phyloP scores from a whole-genome alignment of 2,888 invertebrate genomes.

The Chironomus tentans region DNA sequence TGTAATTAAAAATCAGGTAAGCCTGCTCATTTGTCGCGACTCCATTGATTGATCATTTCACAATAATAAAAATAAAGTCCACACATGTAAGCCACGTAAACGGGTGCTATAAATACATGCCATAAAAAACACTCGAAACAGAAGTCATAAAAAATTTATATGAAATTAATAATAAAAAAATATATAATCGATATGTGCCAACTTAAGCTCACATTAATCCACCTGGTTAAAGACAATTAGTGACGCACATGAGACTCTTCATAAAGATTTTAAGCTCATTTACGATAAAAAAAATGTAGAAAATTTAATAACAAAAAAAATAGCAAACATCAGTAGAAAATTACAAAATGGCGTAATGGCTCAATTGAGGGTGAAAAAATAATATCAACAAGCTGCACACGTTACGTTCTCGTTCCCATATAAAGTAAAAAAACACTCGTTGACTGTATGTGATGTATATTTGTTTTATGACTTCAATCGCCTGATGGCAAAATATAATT shows the following conservation, averaged over 20 bases:
- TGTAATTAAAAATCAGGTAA: too few species aligned
- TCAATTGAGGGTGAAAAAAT: not conserved
- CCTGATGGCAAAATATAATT: not conserved
- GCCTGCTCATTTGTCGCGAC: too few species aligned
- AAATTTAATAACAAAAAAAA: too few species aligned
- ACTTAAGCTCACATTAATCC: too few species aligned
- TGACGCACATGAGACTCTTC: not conserved
- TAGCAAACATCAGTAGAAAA: too few species aligned
- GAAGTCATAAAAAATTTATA: not conserved
- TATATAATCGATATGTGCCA: too few species aligned
- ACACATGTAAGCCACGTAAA: not conserved
- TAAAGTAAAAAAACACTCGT: not conserved
- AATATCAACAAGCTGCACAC: not conserved
- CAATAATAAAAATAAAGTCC: not conserved
- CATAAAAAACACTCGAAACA: conserved; percentile 19
- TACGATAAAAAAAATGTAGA: not conserved
- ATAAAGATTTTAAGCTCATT: not conserved
- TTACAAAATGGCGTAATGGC: not conserved
- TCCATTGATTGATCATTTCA: conserved; percentile 21
- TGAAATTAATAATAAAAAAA: too few species aligned
- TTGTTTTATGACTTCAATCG: not conserved
- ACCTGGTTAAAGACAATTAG: too few species aligned
- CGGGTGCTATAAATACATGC: not conserved
- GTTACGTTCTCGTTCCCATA: not conserved
- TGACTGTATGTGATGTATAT: not conserved